phyloP scores from a whole-genome alignment of 2,113 vertebrate species.

The Pteruthius melanotis region DNA sequence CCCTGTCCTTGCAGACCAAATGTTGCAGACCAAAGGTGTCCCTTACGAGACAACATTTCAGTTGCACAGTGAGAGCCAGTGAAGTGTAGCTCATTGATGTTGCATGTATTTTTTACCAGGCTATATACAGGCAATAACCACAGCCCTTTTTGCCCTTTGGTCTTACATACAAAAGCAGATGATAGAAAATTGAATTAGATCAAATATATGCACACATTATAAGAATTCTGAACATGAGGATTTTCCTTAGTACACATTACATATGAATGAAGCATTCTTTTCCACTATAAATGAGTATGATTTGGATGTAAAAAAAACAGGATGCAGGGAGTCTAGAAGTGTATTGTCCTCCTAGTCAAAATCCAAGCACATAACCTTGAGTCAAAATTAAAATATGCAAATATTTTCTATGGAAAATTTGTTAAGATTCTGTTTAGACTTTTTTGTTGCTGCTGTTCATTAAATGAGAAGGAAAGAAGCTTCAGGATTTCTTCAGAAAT shows the following conservation, averaged over 20 bases:
- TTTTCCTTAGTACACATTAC: neutral
- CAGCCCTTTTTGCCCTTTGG: neutral
- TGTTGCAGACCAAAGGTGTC: neutral
- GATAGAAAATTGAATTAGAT: neutral
- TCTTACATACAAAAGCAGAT: neutral
- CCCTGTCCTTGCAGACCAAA: conserved; percentile 41
- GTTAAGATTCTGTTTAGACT: neutral
- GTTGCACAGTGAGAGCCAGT: neutral
- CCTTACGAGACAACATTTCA: neutral
- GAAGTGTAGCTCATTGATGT: neutral
- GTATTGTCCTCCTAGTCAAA: neutral
- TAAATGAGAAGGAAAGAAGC: neutral
- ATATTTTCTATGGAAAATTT: neutral
- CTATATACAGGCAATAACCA: neutral
- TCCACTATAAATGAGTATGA: neutral
- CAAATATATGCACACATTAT: neutral
- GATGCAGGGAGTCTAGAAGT: neutral
- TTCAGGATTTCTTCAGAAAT: neutral
- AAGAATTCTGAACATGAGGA: neutral
- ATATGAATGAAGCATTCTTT: neutral
- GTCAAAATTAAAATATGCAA: neutral
- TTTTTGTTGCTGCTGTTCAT: neutral
- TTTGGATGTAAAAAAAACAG: neutral
- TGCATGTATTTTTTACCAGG: neutral
- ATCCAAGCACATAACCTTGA: neutral